Conservation (phyloP, 2,888 invertebrate species). For the Diarsia dahlii region DNA sequence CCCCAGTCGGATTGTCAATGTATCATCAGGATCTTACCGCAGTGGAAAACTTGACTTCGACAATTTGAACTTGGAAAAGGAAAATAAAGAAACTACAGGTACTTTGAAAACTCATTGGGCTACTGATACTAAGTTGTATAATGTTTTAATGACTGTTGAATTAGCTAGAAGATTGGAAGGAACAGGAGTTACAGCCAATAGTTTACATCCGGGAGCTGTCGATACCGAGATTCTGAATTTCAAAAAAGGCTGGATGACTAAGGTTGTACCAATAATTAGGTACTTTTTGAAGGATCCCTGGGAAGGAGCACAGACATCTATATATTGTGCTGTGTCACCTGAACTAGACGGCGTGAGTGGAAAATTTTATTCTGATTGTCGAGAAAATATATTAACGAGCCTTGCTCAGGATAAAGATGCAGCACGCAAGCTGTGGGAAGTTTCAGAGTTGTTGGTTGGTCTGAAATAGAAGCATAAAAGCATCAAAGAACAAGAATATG, state of each 20-base stretch:
- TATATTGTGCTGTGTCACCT: slow-evolving; percentile 90
- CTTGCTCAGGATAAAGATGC: slow-evolving; percentile 86
- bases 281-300: slow-evolving; percentile 73
- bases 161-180: slow-evolving; percentile 92
- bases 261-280: slow-evolving; percentile 81
- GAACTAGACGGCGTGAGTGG: slow-evolving; percentile 91
- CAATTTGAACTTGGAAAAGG: slow-evolving; percentile 75
- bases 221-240: slow-evolving; percentile 91
- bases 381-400: slow-evolving; percentile 78
- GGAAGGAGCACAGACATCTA: slow-evolving; percentile 88
- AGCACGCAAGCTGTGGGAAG: slow-evolving; percentile 92
- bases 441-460: slow-evolving; percentile 80
- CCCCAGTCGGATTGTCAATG: slow-evolving; percentile 82
- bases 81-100: slow-evolving; percentile 63
- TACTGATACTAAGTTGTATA: slow-evolving; percentile 94
- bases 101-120: slow-evolving; percentile 76
- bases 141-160: slow-evolving; percentile 94
- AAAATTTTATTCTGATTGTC: slow-evolving; percentile 91
- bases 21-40: slow-evolving; percentile 79
- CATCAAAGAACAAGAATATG: neutral
- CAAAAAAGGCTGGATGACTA: slow-evolving; percentile 58
- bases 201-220: slow-evolving; percentile 94
- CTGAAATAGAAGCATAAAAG: slow-evolving; percentile 58
- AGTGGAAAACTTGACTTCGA: slow-evolving; percentile 74
- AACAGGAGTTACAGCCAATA: slow-evolving; percentile 94